Evolutionary conservation across 2,797 vertebrate genomes (phyloP).

Genomic region (Lates japonicus): DNA sequence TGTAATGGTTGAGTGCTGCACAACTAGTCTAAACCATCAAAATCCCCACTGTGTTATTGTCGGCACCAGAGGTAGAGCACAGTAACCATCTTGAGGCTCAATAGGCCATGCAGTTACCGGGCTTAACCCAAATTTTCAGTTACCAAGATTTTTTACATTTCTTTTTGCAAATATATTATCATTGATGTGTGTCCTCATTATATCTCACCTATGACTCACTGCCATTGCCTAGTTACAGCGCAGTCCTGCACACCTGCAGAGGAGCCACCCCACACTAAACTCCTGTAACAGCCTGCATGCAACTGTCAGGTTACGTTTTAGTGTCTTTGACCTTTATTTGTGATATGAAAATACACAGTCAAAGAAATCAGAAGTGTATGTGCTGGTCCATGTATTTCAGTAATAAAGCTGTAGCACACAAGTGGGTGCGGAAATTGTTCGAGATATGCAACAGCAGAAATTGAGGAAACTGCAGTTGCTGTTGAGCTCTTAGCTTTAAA

Average conservation of each 20-base stretch:
- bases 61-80: neutral
- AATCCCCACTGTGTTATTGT: conserved; percentile 20
- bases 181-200: neutral
- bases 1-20: neutral
- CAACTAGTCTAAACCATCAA: conserved; percentile 1
- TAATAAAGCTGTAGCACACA: neutral
- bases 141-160: neutral
- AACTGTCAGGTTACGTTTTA: neutral
- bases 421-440: too few relatives aligned
- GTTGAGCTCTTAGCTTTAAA: neutral
- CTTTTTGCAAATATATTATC: neutral
- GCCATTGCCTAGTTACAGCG: too few relatives aligned
- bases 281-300: too few relatives aligned
- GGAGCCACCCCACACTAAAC: too few relatives aligned
- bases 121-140: too few relatives aligned
- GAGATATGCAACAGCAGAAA: neutral
- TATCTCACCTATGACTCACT: too few relatives aligned
- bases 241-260: too few relatives aligned
- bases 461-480: neutral
- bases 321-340: too few relatives aligned
- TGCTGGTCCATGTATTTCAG: neutral
- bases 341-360: too few relatives aligned
- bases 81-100: too few relatives aligned
- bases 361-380: too few relatives aligned
- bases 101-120: too few relatives aligned